Conservation (phyloP, 2,888 invertebrate species). For the Agonopterix arenella region DNA sequence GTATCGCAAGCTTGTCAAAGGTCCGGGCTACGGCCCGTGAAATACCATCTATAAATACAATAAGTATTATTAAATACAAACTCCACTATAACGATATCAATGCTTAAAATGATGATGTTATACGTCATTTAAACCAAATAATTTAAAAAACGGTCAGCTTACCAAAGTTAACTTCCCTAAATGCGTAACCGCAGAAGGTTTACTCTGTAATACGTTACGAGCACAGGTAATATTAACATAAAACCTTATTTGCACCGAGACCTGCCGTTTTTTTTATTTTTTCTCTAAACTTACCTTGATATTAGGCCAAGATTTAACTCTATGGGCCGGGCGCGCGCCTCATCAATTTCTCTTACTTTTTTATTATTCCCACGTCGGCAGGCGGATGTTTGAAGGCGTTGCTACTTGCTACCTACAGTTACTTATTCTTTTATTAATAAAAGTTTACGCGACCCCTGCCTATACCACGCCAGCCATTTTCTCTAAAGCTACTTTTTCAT, state of each 20-base stretch:
- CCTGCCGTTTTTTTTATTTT: slow-evolving; percentile 8
- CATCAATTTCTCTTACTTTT: slow-evolving; percentile 57
- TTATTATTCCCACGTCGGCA: slow-evolving; percentile 49
- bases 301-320: slow-evolving; percentile 26
- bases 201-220: not conserved
- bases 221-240: slow-evolving; percentile 1
- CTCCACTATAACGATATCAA: no score
- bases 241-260: slow-evolving; percentile 5
- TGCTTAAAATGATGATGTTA: no score
- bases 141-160: not conserved
- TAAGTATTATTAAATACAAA: no score
- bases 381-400: slow-evolving; percentile 47
- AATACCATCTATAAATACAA: no score
- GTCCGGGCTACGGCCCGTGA: no score
- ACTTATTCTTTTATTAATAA: slow-evolving; percentile 66
- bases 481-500: slow-evolving; percentile 23
- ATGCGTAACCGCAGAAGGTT: not conserved
- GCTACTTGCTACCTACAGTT: slow-evolving; percentile 40
- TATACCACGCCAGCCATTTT: slow-evolving; percentile 16
- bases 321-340: slow-evolving; percentile 21
- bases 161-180: not conserved
- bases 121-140: no score
- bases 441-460: slow-evolving; percentile 46
- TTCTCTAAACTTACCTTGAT: slow-evolving; percentile 15
- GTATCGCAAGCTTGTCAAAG: no score